Base-by-base conservation (phyloP, 2,113 vertebrate genomes). In the Charadrius vociferus region DNA sequence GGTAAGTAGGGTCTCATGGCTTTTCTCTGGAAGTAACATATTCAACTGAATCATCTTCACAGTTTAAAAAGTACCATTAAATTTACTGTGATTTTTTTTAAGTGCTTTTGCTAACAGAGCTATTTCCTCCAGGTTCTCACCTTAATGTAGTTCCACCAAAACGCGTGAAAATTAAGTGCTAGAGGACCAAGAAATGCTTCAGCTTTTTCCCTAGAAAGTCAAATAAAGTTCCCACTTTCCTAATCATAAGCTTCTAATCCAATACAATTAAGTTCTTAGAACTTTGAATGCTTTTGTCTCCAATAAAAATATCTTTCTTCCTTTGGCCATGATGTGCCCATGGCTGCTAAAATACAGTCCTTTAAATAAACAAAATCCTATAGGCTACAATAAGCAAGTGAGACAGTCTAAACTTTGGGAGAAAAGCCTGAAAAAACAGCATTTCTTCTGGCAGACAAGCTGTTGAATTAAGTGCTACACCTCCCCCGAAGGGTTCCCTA, bases 361-460 rank as follows among this genome's bases (percentile, higher is more conserved):
- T 58, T 66, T 43, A 94, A 73, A 15, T 43, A 43, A 72, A n/a
- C 5, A 86, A 45, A 88, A 82, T 70, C 34, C 19, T n/a, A 11
- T 5, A 82, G 41, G 70, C 56, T 81, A 67, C n/a, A 34, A 0
- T 8, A 58, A 82, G 29, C 0, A 0, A n/a, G 12, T 14, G 14
- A 80, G 15, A 32, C 26, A 52, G 37, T 56, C 41, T 70, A 36
- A 81, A 50, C 6, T 58, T 75, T 12, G 14, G 24, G 30, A 86
- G 27, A 73, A 79, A 91, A 77, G 13, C 11, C 24, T 86, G 53
- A 49, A 61, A 52, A 74, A 43, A 4, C 7, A 50, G 18, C 21
- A 39, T 39, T 85, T 82, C 47, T 81, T 92, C n/a, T 52, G 14
- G 56, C 26, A 88, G 29, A 75, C 17, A 72, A 56, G 18, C 34